phyloP scores from a whole-genome alignment of 2,797 vertebrate genomes.

The Hafferia zeledoni region DNA sequence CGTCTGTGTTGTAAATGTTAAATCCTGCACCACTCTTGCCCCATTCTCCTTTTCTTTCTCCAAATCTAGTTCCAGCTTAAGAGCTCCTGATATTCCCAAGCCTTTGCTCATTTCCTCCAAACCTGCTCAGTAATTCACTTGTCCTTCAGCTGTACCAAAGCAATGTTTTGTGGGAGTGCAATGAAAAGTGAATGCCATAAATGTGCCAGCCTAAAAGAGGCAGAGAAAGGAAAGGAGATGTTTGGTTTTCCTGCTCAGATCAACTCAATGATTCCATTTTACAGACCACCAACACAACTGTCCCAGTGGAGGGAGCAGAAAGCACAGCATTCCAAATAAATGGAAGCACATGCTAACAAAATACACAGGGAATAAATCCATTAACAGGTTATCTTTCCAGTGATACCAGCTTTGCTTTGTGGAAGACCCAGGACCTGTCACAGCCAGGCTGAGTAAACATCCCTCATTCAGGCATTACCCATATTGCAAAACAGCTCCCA shows the following conservation, averaged over 20 bases:
- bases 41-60: neutral
- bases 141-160: neutral
- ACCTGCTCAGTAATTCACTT: neutral
- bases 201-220: neutral
- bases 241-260: neutral
- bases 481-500: slow-evolving; percentile 24
- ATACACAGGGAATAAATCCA: neutral
- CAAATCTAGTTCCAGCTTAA: neutral
- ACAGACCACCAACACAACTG: neutral
- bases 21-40: neutral
- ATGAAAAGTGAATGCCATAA: neutral
- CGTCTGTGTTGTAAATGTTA: neutral
- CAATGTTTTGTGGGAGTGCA: neutral
- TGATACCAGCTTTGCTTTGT: neutral
- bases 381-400: neutral
- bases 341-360: neutral
- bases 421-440: neutral
- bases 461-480: neutral
- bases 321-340: neutral
- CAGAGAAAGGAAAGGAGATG: neutral
- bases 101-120: neutral
- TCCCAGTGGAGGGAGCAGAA: neutral
- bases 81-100: neutral
- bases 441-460: neutral
- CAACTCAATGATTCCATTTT: neutral